A percentile compares a stretch with the other conserved stretches of the same genome.
These are phyloP conservation scores for Arctia plantaginis DNA, from an alignment of 2,888 invertebrate genomes.

Conservation along the genomic window DNA sequence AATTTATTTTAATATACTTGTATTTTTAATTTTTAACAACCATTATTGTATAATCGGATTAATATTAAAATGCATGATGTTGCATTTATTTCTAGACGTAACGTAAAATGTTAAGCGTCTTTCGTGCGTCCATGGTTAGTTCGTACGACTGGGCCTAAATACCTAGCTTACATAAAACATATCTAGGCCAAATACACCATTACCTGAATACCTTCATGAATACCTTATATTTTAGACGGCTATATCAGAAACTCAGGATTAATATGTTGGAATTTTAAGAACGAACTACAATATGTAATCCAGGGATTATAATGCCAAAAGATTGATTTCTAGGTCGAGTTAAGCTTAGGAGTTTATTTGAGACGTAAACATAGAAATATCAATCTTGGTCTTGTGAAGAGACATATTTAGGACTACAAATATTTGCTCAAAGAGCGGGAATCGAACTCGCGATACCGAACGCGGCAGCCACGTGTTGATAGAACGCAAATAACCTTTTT, in stretches of 20 bases:
- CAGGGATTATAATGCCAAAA: slow-evolving; percentile 6
- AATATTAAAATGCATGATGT: not conserved
- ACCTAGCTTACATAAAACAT: not conserved
- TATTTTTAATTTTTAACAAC: too few relatives aligned
- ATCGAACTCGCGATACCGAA: not conserved
- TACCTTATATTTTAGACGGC: not conserved
- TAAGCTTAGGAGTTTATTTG: slow-evolving; percentile 8
- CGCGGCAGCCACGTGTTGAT: too few relatives aligned
- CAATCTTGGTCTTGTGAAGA: not conserved
- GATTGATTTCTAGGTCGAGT: slow-evolving; percentile 23
- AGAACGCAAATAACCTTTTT: too few relatives aligned
- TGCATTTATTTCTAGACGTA: not conserved
- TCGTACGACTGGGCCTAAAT: not conserved
- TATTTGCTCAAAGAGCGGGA: not conserved
- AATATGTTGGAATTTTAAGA: not conserved
- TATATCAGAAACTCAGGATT: not conserved
- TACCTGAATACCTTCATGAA: not conserved
- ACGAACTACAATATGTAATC: not conserved
- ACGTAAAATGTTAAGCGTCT: not conserved
- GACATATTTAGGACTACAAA: not conserved
- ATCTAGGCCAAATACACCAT: slow-evolving; percentile 14
- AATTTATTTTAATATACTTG: too few relatives aligned
- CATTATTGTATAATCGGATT: not conserved
- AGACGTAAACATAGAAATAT: not conserved
- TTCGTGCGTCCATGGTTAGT: not conserved